Evolutionary conservation across 2,888 invertebrate species (phyloP), one percentile per base, ranked within the genome.

Genomic region (Ochropleura plecta): DNA sequence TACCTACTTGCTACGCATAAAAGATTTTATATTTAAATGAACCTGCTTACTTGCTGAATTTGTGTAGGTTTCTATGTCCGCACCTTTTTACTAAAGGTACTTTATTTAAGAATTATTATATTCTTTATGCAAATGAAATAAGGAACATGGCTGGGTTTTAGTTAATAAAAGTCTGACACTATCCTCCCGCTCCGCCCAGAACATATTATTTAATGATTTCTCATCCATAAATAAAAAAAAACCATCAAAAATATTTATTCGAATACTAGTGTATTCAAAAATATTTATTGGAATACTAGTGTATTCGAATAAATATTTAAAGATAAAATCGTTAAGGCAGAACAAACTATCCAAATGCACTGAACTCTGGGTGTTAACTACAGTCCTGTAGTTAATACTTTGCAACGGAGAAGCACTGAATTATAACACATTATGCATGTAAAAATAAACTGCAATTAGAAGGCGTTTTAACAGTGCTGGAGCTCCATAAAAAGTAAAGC

Each of bases 1-100:
- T n/a, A n/a, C n/a, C n/a, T 83, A 40, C 62, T 69, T 16, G 5
- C 46, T 59, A 60, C 42, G 42, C 48, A 57, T 30, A 70, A 66
- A 66, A 76, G 59, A 48, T 48, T 68, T 65, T 46, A 46, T 51
- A 20, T 44, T 49, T 40, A n/a, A 48, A 42, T 60, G 51, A 78
- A 55, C 42, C 18, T 59, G 14, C 53, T 49, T 48, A 67, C 42
- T 59, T 55, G 46, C 12, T 46, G 46, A 71, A 48, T 73, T 16
- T 51, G 9, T 59, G 7, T 12, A 30, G 18, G 10, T 20, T 44
- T 8, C 10, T 12, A 59, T 16, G 10, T 60, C 16, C 44, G 12
- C 12, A 60, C 5, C 12, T 30, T 48, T n/a, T n/a, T n/a, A 42
- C 8, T 16, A 59, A 16, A 9, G 9, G 0, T 1, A 59, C 5